These are phyloP conservation scores for Alectoris magna DNA, from an alignment of 2,797 vertebrate genomes.

Conservation along the genomic window DNA sequence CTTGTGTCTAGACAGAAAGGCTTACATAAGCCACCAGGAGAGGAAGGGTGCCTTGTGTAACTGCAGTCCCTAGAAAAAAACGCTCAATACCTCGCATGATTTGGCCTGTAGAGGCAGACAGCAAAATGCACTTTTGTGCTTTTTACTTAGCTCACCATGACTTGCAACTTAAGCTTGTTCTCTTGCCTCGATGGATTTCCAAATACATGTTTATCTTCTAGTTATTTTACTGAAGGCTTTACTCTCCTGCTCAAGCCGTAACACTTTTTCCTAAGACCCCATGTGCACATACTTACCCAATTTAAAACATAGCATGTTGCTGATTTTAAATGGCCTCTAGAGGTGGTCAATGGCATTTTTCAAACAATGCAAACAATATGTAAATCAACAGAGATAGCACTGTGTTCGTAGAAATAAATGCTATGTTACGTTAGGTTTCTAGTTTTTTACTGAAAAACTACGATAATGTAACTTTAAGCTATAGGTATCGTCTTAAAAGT, in stretches of 20 bases:
- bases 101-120: not conserved
- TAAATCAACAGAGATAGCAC: not conserved
- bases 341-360: slow-evolving; percentile 55
- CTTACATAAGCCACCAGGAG: slow-evolving; percentile 59
- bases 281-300: slow-evolving; percentile 25
- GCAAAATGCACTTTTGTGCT: slow-evolving; percentile 5
- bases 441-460: not conserved
- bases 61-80: slow-evolving; percentile 48
- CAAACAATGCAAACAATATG: not conserved
- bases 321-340: slow-evolving; percentile 47
- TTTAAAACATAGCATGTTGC: slow-evolving; percentile 18
- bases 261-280: slow-evolving; percentile 12
- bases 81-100: not conserved
- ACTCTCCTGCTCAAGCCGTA: not conserved
- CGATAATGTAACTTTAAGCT: not conserved
- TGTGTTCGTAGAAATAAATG: not conserved
- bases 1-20: slow-evolving; percentile 56
- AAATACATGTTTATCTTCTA: not conserved
- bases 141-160: not conserved
- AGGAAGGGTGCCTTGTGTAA: slow-evolving; percentile 66
- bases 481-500: not conserved
- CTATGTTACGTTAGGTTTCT: not conserved
- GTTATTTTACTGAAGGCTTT: slow-evolving; percentile 22
- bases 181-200: slow-evolving; percentile 1
- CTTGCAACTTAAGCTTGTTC: not conserved